phyloP scores from a whole-genome alignment of 1,140 invertebrate genomes.

The Hermetia illucens region DNA sequence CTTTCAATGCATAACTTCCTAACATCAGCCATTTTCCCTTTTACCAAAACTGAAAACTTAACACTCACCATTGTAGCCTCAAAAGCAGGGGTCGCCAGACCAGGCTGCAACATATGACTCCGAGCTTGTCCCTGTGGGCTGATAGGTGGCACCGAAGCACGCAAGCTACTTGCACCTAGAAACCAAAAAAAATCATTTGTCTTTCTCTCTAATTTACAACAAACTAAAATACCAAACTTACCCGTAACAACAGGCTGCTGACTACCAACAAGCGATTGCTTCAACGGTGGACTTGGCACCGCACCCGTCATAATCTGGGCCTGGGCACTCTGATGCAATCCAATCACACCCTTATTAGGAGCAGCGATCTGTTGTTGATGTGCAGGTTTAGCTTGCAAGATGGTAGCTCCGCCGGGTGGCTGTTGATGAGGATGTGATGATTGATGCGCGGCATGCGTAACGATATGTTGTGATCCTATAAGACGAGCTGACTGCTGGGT shows the following conservation, averaged over 20 bases:
- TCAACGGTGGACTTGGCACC: slow-evolving; percentile 40
- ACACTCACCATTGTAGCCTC: slow-evolving; percentile 55
- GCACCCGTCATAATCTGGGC: slow-evolving; percentile 35
- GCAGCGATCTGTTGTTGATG: slow-evolving; percentile 21
- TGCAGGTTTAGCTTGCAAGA: slow-evolving; percentile 5
- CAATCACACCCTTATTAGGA: slow-evolving; percentile 14
- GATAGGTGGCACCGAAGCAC: slow-evolving; percentile 40
- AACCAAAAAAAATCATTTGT: slow-evolving; percentile 5
- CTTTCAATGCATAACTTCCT: too few relatives aligned
- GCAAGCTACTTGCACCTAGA: slow-evolving; percentile 31
- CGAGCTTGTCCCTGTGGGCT: slow-evolving; percentile 45
- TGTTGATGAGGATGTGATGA: slow-evolving; percentile 15
- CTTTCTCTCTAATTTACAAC: background rate
- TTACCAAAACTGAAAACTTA: slow-evolving; percentile 4
- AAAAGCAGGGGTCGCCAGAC: slow-evolving; percentile 42
- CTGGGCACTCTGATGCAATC: slow-evolving; percentile 23
- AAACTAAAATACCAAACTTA: slow-evolving; percentile 9
- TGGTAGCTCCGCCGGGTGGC: slow-evolving; percentile 8
- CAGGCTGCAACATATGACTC: slow-evolving; percentile 33
- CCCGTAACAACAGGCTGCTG: slow-evolving; percentile 34
- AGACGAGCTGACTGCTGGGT: background rate
- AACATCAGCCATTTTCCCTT: too few relatives aligned
- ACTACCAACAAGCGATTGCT: slow-evolving; percentile 27
- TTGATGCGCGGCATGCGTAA: slow-evolving; percentile 20
- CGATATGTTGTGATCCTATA: slow-evolving; percentile 12